Conservation (phyloP, 92 coral and sea anemone genomes). For the Palythoa grandiflora region DNA sequence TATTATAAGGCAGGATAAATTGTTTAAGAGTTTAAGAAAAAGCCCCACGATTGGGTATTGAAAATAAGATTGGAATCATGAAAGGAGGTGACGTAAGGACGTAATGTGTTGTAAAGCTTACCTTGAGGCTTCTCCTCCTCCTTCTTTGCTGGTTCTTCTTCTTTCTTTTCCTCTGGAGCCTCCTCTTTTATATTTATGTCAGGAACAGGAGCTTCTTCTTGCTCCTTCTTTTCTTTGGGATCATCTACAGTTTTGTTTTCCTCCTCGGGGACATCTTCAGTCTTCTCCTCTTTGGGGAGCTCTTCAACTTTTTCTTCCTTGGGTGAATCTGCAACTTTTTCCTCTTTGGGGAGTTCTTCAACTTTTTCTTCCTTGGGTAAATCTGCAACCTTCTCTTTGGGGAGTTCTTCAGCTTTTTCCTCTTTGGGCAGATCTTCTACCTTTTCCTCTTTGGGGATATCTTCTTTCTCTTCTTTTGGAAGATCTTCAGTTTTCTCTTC, state of each 20-base stretch:
- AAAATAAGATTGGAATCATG: background rate
- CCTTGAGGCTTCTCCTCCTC: slow-evolving; percentile 24
- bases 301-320: slow-evolving; percentile 18
- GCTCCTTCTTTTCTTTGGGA: background rate
- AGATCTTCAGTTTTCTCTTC: background rate
- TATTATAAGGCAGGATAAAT: too few species aligned
- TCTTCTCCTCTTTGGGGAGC: background rate
- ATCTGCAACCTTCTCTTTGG: slow-evolving; percentile 11
- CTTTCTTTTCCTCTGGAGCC: background rate
- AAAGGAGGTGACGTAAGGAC: background rate
- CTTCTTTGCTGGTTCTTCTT: slow-evolving; percentile 17
- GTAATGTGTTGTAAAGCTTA: background rate
- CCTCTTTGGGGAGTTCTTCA: background rate
- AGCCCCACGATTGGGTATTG: too few species aligned
- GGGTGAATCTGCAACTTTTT: background rate
- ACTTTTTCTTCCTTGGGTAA: background rate
- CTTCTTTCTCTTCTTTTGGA: background rate
- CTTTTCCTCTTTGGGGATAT: background rate
- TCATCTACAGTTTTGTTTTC: background rate
- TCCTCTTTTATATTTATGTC: background rate
- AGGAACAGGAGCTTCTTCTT: slow-evolving; percentile 7
- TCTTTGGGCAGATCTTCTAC: background rate
- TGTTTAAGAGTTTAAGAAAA: background rate
- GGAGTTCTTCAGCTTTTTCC: slow-evolving; percentile 17
- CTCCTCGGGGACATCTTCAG: slow-evolving; percentile 5